Percentiles rank a stretch among this genome's conserved stretches.
Conservation (phyloP, 1,140 invertebrate genomes). For the Drepana arcuata region DNA sequence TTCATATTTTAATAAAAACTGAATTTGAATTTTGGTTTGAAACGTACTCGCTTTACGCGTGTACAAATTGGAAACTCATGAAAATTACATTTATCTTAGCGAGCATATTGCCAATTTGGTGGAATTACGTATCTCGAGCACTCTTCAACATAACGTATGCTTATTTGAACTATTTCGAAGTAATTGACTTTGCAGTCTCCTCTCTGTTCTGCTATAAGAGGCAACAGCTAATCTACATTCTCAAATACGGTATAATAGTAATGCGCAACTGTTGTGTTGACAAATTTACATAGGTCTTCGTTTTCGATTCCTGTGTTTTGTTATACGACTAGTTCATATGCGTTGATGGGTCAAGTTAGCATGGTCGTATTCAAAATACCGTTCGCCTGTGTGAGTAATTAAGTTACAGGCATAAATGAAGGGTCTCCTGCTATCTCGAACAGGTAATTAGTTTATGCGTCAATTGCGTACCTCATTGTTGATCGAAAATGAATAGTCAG, state of each 20-base stretch:
- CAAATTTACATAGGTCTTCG: conserved; percentile 29
- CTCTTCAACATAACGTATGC: conserved; percentile 36
- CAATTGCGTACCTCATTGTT: conserved; percentile 47
- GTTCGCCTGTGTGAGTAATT: conserved; percentile 56
- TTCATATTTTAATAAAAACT: no score
- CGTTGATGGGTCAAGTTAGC: conserved; percentile 31
- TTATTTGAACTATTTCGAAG: conserved; percentile 51
- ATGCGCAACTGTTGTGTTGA: conserved; percentile 21
- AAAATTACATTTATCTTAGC: conserved; percentile 15
- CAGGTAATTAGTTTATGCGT: conserved; percentile 54
- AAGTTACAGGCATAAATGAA: conserved; percentile 55
- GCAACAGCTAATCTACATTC: conserved; percentile 63
- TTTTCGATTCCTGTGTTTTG: conserved; percentile 11
- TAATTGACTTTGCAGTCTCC: conserved; percentile 54
- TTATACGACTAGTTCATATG: conserved; percentile 5
- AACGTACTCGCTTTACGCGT: no score
- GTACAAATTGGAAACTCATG: no score
- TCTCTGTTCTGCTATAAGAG: conserved; percentile 33
- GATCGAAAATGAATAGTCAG: conserved; percentile 21
- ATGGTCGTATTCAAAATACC: conserved; percentile 23
- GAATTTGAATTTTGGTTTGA: no score
- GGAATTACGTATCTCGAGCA: conserved; percentile 30
- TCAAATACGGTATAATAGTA: conserved; percentile 54
- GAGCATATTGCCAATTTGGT: conserved; percentile 29
- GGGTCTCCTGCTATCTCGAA: conserved; percentile 46